Conservation (phyloP, 1,140 invertebrate genomes). For the Meteorus sp. region DNA sequence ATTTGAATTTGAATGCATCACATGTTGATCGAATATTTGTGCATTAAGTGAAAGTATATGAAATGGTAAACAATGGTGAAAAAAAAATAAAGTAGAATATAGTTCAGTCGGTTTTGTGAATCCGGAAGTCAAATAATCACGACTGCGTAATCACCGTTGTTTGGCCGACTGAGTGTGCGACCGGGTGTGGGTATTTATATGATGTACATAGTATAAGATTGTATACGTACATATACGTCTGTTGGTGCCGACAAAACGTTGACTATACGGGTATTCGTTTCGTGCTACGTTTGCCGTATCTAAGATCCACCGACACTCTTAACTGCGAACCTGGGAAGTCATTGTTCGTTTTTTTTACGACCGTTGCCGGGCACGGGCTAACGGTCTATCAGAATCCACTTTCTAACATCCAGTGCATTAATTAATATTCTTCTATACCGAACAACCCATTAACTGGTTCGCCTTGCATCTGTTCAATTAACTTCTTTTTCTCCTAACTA, state of each 20-base stretch:
- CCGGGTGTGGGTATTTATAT: neutral
- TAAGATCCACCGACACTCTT: slow-evolving; percentile 11
- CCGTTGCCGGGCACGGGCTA: slow-evolving; percentile 13
- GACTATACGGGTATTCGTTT: slow-evolving; percentile 11
- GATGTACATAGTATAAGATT: neutral
- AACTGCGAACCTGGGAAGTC: slow-evolving; percentile 19
- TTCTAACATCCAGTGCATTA: slow-evolving; percentile 14
- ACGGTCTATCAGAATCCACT: slow-evolving; percentile 24
- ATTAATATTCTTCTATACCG: neutral
- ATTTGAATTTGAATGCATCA: too few relatives aligned
- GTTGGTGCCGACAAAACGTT: slow-evolving; percentile 1
- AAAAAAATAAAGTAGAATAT: slow-evolving; percentile 5
- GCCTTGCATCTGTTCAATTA: neutral
- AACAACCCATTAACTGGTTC: neutral
- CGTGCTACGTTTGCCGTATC: slow-evolving; percentile 11
- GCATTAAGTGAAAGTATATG: neutral
- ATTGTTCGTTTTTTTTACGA: slow-evolving; percentile 23
- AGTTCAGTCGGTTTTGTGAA: slow-evolving; percentile 16
- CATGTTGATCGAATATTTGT: too few relatives aligned
- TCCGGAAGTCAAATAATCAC: slow-evolving; percentile 28
- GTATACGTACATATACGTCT: slow-evolving; percentile 2
- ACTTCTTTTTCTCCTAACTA: too few relatives aligned
- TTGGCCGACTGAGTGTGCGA: slow-evolving; percentile 25
- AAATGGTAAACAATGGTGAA: slow-evolving; percentile 1
- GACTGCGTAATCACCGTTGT: slow-evolving; percentile 29